These are phyloP conservation scores for Psephotus haematonotus DNA, from an alignment of 2,113 vertebrate species.

Conservation along the genomic window DNA sequence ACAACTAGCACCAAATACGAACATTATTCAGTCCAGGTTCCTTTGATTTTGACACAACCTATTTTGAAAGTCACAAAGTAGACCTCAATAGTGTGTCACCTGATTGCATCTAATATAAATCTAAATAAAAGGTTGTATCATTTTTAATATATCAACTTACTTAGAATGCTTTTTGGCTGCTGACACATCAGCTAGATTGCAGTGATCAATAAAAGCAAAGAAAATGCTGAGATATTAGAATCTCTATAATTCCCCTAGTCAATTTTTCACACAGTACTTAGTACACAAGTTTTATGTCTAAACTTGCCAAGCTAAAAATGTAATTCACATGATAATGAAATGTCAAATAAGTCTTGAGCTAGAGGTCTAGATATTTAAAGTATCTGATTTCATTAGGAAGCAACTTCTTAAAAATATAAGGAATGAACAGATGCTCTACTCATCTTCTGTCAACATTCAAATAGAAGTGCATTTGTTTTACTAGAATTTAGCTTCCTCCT, in stretches of 20 bases:
- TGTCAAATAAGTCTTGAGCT: slow-evolving; percentile 31
- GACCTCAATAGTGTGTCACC: slow-evolving; percentile 17
- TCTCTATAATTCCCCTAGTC: slow-evolving; percentile 29
- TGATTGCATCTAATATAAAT: slow-evolving; percentile 48
- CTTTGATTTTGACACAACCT: slow-evolving; percentile 63
- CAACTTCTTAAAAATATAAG: slow-evolving; percentile 40
- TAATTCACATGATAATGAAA: slow-evolving; percentile 55
- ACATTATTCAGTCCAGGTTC: slow-evolving; percentile 48
- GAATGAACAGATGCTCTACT: slow-evolving; percentile 19
- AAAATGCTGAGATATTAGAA: slow-evolving; percentile 35
- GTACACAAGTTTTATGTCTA: not conserved
- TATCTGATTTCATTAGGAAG: slow-evolving; percentile 36
- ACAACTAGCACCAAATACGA: not conserved
- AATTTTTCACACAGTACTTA: slow-evolving; percentile 45
- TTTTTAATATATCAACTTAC: slow-evolving; percentile 56
- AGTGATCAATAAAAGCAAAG: slow-evolving; percentile 53
- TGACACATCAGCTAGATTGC: slow-evolving; percentile 36
- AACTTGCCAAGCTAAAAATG: slow-evolving; percentile 18
- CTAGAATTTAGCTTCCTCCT: slow-evolving; percentile 21
- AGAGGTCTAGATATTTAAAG: slow-evolving; percentile 46
- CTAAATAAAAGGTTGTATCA: slow-evolving; percentile 31
- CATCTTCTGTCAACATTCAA: slow-evolving; percentile 41
- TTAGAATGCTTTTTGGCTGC: slow-evolving; percentile 38
- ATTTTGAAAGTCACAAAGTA: slow-evolving; percentile 34
- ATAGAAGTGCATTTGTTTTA: slow-evolving; percentile 44